Evolutionary conservation across 2,888 invertebrate species (phyloP).

Genomic region (Dynastes grantii): DNA sequence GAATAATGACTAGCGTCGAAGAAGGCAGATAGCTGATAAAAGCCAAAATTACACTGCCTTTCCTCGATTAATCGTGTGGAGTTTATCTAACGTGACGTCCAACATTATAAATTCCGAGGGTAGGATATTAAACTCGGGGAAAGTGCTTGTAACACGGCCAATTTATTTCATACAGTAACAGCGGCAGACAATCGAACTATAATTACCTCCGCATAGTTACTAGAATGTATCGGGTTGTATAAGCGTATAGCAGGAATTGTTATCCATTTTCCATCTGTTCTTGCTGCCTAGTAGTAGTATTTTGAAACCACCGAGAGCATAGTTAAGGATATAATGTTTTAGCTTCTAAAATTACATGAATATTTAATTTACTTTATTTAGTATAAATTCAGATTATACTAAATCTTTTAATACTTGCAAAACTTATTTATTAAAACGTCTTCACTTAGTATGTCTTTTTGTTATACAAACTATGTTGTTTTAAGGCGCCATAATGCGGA

Average conservation of each 20-base stretch:
- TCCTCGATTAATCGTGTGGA: constrained; percentile 5
- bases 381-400: too few relatives aligned
- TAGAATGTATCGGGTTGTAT: not conserved
- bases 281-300: not conserved
- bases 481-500: too few relatives aligned
- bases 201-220: constrained; percentile 23
- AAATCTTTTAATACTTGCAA: too few relatives aligned
- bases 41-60: not conserved
- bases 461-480: too few relatives aligned
- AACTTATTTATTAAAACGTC: too few relatives aligned
- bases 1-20: too few relatives aligned
- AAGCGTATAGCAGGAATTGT: constrained; percentile 11
- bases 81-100: constrained; percentile 23
- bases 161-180: constrained; percentile 19
- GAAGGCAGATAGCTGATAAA: not conserved
- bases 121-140: constrained; percentile 31
- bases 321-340: too few relatives aligned
- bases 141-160: constrained; percentile 26
- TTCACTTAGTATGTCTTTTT: too few relatives aligned
- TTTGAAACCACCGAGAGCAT: too few relatives aligned
- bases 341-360: too few relatives aligned
- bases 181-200: constrained; percentile 18
- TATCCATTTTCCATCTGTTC: not conserved
- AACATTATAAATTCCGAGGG: constrained; percentile 11
- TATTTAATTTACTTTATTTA: too few relatives aligned